Conservation (phyloP, 1,140 invertebrate species). For the Nasonia longicornis region DNA sequence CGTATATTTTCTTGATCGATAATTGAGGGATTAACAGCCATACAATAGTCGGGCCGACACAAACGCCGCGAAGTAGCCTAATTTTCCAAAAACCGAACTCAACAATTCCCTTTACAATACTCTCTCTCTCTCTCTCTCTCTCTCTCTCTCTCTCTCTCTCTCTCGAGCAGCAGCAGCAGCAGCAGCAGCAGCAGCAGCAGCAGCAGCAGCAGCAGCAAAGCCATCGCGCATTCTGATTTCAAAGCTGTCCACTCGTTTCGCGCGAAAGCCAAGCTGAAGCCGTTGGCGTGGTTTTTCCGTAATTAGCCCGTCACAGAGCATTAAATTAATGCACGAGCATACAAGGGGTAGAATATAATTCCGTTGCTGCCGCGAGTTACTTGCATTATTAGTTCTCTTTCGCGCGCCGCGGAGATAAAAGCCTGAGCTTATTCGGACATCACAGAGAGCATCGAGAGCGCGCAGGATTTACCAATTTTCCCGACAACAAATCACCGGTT, state of each 20-base stretch:
- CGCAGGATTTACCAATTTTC: slow-evolving; percentile 33
- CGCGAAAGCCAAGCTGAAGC: background rate
- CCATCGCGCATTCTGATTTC: slow-evolving; percentile 6
- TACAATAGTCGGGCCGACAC: too few relatives aligned
- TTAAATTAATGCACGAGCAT: background rate
- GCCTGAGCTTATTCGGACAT: slow-evolving; percentile 21
- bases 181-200: too few relatives aligned
- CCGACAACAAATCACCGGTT: slow-evolving; percentile 17
- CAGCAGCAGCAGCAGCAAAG: too few relatives aligned
- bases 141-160: too few relatives aligned
- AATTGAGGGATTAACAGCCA: too few relatives aligned
- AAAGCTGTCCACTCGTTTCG: background rate
- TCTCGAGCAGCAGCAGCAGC: too few relatives aligned
- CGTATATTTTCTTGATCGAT: too few relatives aligned
- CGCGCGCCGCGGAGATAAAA: slow-evolving; percentile 1
- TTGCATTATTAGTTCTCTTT: slow-evolving; percentile 30
- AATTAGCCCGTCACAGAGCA: slow-evolving; percentile 19
- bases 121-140: background rate
- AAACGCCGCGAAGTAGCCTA: background rate
- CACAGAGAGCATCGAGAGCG: slow-evolving; percentile 14
- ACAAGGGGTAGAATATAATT: background rate
- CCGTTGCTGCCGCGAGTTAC: background rate
- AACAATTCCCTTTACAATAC: background rate
- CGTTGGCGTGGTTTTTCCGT: slow-evolving; percentile 21
- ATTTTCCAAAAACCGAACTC: background rate